A percentile compares a stretch with the other conserved stretches of the same genome.
Evolutionary conservation across 2,797 vertebrate genomes (phyloP).

Genomic region (Arnoldichthys spilopterus): DNA sequence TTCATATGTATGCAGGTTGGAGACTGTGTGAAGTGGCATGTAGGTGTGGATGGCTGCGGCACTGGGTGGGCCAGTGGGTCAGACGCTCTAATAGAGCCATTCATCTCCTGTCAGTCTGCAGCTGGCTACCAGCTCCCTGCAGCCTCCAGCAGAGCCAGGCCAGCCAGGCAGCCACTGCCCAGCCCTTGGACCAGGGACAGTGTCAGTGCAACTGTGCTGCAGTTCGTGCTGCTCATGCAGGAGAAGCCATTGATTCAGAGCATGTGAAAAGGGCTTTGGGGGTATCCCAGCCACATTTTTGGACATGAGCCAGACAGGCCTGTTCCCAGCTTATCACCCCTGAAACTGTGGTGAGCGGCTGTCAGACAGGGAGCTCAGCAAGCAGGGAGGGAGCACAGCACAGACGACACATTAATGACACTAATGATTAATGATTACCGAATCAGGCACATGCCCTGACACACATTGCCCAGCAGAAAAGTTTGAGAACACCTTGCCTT

Average conservation of each 20-base stretch:
- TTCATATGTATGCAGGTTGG: background rate
- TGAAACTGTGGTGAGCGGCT: constrained; percentile 27
- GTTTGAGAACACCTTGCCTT: background rate
- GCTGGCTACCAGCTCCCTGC: constrained; percentile 44
- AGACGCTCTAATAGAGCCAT: constrained; percentile 57
- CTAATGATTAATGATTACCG: constrained; percentile 16
- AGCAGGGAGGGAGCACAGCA: background rate
- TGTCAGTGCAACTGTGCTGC: constrained; percentile 11
- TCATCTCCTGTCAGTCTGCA: constrained; percentile 60
- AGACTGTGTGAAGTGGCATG: constrained; percentile 12
- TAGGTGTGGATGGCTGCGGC: constrained; percentile 40
- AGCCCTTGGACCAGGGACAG: constrained; percentile 32
- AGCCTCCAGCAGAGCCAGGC: constrained; percentile 22
- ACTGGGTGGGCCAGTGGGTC: constrained; percentile 54
- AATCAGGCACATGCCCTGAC: background rate
- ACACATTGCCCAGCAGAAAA: background rate
- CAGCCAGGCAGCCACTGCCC: constrained; percentile 23
- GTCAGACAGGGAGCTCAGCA: constrained; percentile 8
- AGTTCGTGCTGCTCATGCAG: constrained; percentile 19
- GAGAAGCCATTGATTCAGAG: constrained; percentile 42
- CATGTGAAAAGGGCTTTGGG: constrained; percentile 35
- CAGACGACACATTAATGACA: constrained; percentile 3
- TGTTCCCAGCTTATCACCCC: constrained; percentile 40
- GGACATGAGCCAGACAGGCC: constrained; percentile 37
- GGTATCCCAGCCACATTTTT: constrained; percentile 39